Evolutionary conservation across 2,113 vertebrate species (phyloP), one percentile per base, ranked within the genome.

Genomic region (Rhineura floridana): DNA sequence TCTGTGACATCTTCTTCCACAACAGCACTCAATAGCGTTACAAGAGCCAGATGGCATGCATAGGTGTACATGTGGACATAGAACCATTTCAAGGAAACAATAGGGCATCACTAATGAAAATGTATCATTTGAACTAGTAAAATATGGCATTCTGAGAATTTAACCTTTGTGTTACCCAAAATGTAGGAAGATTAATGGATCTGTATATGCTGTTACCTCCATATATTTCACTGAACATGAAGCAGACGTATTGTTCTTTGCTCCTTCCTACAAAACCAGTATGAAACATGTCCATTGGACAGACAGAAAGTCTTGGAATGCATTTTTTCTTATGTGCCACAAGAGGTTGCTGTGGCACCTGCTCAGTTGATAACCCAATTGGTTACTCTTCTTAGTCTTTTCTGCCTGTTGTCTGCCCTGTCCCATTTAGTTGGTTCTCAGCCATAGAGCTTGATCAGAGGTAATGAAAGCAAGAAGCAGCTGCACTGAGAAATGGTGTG

Each of bases 291-390:
- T 30, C n/a, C 55, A 13, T 30, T 83, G 42, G 59, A 83, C 28
- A 52, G 46, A 30, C 59, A 48, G 44, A 30, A 76, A 83, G 46
- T 25, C 72, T 82, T 77, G 72, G 28, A 83, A 77, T 88, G 87
- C 72, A 83, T 77, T 88, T 83, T 73, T 44, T 55, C 81, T 6
- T 83, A 12, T 77, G 59, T 83, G 70, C 87, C 87, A 88, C 87
- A 88, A 88, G 87, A 88, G 87, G 87, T 33, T 88, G 87, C 87
- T 88, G 44, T 83, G 72, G 30, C 36, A 77, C 81, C 73, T 83
- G 72, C 46, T 86, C 73, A 36, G 73, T 65, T 77, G 59, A 63
- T 88, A 77, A 67, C 36, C 70, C 87, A 82, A 63, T 23, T 77
- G 59, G 59, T 76, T 39, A 6, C 65, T 67, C 33, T 30, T 76